Conservation (phyloP, 2,888 invertebrate species). For the Ischnus inquisitorius region DNA sequence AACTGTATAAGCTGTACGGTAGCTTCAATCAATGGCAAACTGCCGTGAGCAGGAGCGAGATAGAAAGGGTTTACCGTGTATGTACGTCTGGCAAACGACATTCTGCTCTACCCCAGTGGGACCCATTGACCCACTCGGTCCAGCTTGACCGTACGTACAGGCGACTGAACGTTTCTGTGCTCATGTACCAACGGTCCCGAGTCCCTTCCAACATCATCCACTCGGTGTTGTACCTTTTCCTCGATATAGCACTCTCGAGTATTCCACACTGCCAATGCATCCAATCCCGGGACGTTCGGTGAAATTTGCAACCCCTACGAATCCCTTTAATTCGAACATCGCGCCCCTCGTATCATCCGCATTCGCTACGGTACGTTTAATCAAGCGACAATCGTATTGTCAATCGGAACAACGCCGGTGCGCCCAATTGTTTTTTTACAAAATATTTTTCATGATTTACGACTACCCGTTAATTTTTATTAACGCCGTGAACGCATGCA, state of each 20-base stretch:
- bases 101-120: constrained; percentile 57
- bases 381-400: constrained; percentile 26
- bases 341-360: constrained; percentile 12
- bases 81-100: constrained; percentile 57
- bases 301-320: constrained; percentile 41
- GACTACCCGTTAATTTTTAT: not conserved
- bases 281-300: constrained; percentile 43
- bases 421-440: constrained; percentile 6
- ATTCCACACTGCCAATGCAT: constrained; percentile 23
- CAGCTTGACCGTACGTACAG: constrained; percentile 59
- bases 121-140: constrained; percentile 68
- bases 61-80: constrained; percentile 57
- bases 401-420: not conserved
- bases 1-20: constrained; percentile 4
- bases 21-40: constrained; percentile 36
- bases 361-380: constrained; percentile 29
- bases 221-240: constrained; percentile 31
- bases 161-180: constrained; percentile 42
- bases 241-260: constrained; percentile 24
- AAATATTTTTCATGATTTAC: not conserved
- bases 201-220: constrained; percentile 36
- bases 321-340: constrained; percentile 39
- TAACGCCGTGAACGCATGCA: not conserved
- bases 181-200: constrained; percentile 43
- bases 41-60: constrained; percentile 49